Conservation (phyloP, 2,888 invertebrate genomes). For the Eupithecia exiguata region DNA sequence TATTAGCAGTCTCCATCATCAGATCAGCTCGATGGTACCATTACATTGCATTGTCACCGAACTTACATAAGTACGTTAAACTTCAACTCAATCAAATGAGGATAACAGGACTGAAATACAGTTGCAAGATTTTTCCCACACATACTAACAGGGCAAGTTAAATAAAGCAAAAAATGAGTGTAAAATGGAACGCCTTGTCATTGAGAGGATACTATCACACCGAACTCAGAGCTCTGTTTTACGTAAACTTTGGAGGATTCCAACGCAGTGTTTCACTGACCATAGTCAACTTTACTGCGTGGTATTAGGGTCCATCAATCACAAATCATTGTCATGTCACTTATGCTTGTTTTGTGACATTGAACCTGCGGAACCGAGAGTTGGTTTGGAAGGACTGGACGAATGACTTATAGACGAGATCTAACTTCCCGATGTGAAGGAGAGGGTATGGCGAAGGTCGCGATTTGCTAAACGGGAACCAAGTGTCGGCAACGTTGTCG, state of each 20-base stretch:
- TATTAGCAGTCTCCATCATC: too few species aligned
- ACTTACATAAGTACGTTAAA: too few species aligned
- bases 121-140: too few species aligned
- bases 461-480: slow-evolving; percentile 68
- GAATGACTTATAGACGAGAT: slow-evolving; percentile 68
- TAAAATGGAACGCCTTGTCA: not conserved
- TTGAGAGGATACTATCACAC: not conserved
- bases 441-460: slow-evolving; percentile 73
- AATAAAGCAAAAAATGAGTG: too few species aligned
- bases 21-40: too few species aligned
- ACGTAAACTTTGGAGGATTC: not conserved
- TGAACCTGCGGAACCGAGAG: slow-evolving; percentile 55
- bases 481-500: slow-evolving; percentile 64
- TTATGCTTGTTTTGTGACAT: slow-evolving; percentile 47
- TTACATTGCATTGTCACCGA: too few species aligned
- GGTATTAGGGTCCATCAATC: slow-evolving; percentile 5
- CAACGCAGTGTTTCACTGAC: not conserved
- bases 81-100: too few species aligned
- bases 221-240: not conserved
- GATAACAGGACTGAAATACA: too few species aligned
- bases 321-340: slow-evolving; percentile 6
- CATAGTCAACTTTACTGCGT: slow-evolving; percentile 6
- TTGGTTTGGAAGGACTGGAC: slow-evolving; percentile 60
- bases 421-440: slow-evolving; percentile 67
- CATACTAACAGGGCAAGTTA: too few species aligned